These are phyloP conservation scores for Cacoxenus indagator DNA, from an alignment of 2,888 invertebrate species.

Conservation along the genomic window DNA sequence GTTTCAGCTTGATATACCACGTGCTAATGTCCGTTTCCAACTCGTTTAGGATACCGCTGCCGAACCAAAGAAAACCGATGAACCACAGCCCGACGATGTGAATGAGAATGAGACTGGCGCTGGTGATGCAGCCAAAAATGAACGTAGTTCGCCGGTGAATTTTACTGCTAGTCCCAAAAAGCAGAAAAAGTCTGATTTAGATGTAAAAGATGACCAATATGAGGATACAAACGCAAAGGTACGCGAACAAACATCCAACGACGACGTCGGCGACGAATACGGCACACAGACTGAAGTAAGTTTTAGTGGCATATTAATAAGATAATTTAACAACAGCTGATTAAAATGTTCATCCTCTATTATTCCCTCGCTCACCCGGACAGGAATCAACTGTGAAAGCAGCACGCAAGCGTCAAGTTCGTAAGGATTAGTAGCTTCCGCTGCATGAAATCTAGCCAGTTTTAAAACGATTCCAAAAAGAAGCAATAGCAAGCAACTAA, in stretches of 20 bases:
- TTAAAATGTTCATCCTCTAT: background rate
- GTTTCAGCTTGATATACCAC: background rate
- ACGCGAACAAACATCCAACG: constrained; percentile 39
- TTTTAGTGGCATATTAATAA: background rate
- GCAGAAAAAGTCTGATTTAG: constrained; percentile 70
- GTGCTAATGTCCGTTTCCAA: constrained; percentile 2
- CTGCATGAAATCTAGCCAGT: background rate
- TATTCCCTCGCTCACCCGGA: background rate
- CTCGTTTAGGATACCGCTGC: constrained; percentile 69
- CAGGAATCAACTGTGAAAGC: constrained; percentile 56
- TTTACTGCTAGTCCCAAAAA: constrained; percentile 65
- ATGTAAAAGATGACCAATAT: constrained; percentile 53
- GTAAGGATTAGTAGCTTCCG: constrained; percentile 61
- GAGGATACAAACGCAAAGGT: constrained; percentile 36
- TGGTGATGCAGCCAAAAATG: constrained; percentile 43
- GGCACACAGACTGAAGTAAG: constrained; percentile 61
- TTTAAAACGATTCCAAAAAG: constrained; percentile 15
- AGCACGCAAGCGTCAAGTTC: constrained; percentile 66
- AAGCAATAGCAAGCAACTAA: constrained; percentile 21
- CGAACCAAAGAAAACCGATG: constrained; percentile 81
- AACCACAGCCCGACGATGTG: constrained; percentile 74
- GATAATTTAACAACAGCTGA: background rate
- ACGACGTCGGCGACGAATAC: constrained; percentile 47
- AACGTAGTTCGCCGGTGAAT: constrained; percentile 41
- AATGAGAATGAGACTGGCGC: constrained; percentile 43